Evolutionary conservation across 2,797 vertebrate species (phyloP).

Genomic region (Buphagus erythrorhynchus): DNA sequence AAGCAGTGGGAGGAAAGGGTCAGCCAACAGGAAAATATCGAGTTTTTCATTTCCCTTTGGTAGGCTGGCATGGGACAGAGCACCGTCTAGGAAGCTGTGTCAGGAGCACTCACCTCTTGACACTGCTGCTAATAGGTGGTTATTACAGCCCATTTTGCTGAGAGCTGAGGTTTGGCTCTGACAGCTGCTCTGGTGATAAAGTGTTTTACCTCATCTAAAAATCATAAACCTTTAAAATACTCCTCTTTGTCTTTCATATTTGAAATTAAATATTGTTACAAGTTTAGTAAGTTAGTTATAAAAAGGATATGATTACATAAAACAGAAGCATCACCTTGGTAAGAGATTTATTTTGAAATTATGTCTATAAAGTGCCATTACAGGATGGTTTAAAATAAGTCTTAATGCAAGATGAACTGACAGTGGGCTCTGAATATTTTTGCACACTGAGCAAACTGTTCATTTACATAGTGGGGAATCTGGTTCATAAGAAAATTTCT

Average conservation of each 20-base stretch:
- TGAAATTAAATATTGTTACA: neutral
- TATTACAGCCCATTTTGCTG: neutral
- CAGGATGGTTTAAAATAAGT: neutral
- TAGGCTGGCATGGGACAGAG: neutral
- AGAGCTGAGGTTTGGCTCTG: neutral
- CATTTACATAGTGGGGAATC: neutral
- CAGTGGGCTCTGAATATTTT: neutral
- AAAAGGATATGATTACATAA: neutral
- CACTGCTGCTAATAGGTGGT: neutral
- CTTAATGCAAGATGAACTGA: neutral
- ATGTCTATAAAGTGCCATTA: neutral
- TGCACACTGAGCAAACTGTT: neutral
- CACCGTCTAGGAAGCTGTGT: neutral
- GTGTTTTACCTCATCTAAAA: neutral
- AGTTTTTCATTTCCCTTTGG: neutral
- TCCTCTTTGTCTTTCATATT: neutral
- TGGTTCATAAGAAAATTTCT: neutral
- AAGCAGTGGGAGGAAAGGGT: constrained; percentile 40
- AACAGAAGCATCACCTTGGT: neutral
- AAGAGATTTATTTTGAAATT: neutral
- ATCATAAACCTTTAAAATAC: neutral
- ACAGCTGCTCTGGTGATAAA: neutral
- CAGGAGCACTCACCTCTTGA: neutral
- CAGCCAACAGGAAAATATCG: constrained; percentile 37
- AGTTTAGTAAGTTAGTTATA: neutral